Evolutionary conservation across 2,113 vertebrate species (phyloP).

Genomic region (Guaruba guarouba): DNA sequence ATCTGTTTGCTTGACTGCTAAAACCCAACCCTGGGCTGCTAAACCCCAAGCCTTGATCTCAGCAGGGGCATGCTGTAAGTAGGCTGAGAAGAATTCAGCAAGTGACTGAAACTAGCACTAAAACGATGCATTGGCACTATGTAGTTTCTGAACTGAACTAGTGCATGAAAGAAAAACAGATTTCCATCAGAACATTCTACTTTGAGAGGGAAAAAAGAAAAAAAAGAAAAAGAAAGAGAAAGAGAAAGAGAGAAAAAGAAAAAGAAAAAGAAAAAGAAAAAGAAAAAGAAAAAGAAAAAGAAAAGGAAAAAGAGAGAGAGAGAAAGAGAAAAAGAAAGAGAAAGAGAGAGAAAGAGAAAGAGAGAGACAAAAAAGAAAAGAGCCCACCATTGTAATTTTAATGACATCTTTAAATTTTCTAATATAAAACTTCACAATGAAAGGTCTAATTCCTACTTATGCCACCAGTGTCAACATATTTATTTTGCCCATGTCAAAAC

Average conservation of each 20-base stretch:
- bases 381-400: neutral
- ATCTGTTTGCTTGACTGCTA: neutral
- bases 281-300: accelerated
- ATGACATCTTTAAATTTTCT: neutral
- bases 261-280: neutral
- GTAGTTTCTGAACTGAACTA: neutral
- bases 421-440: neutral
- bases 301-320: too few relatives aligned
- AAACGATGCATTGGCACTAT: neutral
- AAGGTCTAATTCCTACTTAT: neutral
- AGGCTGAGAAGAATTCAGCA: neutral
- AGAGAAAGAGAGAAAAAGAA: accelerated
- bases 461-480: neutral
- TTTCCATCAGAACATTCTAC: neutral
- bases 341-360: too few relatives aligned
- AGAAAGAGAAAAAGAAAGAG: too few relatives aligned
- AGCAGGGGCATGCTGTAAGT: neutral
- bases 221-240: too few relatives aligned
- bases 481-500: neutral
- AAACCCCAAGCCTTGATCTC: neutral
- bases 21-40: neutral
- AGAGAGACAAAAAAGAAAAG: neutral
- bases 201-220: neutral
- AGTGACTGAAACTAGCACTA: neutral
- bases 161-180: neutral